Evolutionary conservation across 2,888 invertebrate genomes (phyloP).

Genomic region (Phragmatobia fuliginosa): DNA sequence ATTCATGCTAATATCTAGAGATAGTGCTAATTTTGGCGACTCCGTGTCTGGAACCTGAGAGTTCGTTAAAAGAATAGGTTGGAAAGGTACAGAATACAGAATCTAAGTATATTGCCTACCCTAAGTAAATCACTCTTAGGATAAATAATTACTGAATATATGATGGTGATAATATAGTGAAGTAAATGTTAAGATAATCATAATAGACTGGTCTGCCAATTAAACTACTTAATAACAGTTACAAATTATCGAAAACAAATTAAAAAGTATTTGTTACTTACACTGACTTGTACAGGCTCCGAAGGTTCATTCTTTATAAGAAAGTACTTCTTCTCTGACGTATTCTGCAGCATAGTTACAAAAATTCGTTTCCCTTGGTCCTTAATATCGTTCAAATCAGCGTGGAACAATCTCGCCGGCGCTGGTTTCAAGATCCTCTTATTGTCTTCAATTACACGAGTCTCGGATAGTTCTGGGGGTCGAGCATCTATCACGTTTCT

Average conservation of each 20-base stretch:
- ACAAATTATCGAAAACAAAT: neutral
- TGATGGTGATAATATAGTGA: no score
- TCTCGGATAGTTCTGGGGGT: conserved; percentile 71
- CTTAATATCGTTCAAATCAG: conserved; percentile 72
- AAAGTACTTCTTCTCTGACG: conserved; percentile 88
- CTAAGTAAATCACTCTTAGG: no score
- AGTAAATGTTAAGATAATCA: neutral
- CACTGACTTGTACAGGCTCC: conserved; percentile 79
- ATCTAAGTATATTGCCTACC: no score
- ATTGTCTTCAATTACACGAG: conserved; percentile 69
- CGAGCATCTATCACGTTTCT: conserved; percentile 65
- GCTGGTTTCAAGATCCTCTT: conserved; percentile 80
- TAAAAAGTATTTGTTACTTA: neutral
- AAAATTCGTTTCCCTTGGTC: conserved; percentile 75
- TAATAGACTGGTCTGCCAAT: neutral
- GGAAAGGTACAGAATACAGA: neutral
- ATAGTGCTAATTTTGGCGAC: neutral
- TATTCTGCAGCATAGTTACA: conserved; percentile 69
- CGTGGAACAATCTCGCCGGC: conserved; percentile 74
- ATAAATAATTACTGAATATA: no score
- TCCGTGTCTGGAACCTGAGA: neutral
- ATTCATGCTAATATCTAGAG: neutral
- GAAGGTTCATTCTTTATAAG: conserved; percentile 88
- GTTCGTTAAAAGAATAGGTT: neutral
- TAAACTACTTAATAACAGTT: neutral